Evolutionary conservation across 53 echinoderm and acorn worm genomes (phyloP).

Genomic region (Luidia sarsii): DNA sequence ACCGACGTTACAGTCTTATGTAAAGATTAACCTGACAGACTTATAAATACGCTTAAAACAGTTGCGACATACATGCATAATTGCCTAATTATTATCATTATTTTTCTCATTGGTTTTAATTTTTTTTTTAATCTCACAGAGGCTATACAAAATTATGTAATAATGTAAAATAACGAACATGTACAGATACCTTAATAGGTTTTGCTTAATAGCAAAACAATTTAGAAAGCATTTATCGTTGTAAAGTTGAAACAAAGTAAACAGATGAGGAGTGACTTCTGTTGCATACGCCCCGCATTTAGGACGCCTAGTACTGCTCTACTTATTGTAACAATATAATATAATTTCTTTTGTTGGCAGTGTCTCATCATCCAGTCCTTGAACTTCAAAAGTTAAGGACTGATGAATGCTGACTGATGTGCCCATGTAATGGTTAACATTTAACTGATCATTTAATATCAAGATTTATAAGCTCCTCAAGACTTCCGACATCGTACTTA

Average conservation of each 20-base stretch:
- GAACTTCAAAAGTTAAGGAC: no score
- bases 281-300: no score
- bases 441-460: no score
- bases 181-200: slow-evolving; percentile 17
- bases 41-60: slow-evolving; percentile 19
- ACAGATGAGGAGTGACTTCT: no score
- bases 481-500: no score
- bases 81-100: slow-evolving; percentile 3
- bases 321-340: no score
- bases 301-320: no score
- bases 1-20: slow-evolving; percentile 23
- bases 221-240: slow-evolving; percentile 52
- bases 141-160: slow-evolving; percentile 57
- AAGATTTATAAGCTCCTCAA: no score
- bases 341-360: no score
- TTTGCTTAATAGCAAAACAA: slow-evolving; percentile 7
- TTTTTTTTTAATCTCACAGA: slow-evolving; percentile 46
- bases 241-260: slow-evolving; percentile 15
- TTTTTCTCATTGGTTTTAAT: background rate
- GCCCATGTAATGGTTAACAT: no score
- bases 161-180: slow-evolving; percentile 44
- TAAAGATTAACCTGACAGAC: slow-evolving; percentile 20
- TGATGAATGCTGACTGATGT: no score
- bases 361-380: no score
- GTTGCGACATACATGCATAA: slow-evolving; percentile 35